Base-by-base conservation (phyloP, 2,113 vertebrate species). In the Coryphaenoides rupestris region DNA sequence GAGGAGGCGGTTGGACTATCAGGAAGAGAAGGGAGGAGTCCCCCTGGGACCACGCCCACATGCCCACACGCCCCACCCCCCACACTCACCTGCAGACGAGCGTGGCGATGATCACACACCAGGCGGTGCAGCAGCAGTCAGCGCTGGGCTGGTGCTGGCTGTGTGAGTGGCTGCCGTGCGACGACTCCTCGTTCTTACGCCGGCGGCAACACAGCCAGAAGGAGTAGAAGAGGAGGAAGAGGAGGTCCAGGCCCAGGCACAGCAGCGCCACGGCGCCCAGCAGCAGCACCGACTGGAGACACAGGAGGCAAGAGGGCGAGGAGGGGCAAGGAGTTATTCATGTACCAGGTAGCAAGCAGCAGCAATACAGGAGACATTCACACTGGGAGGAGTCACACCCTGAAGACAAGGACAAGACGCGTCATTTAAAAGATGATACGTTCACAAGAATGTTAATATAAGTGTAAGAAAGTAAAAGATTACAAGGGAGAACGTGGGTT, bases 21-120 rank as follows among this genome's bases (percentile, higher is more conserved):
- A n/a, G n/a, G n/a, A n/a, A n/a, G n/a, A n/a, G n/a, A n/a, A n/a
- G n/a, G n/a, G n/a, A n/a, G n/a, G n/a, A n/a, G n/a, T n/a, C n/a
- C n/a, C n/a, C n/a, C n/a, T n/a, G n/a, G n/a, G n/a, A n/a, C n/a
- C n/a, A n/a, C n/a, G n/a, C n/a, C n/a, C n/a, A n/a, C n/a, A n/a
- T n/a, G n/a, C n/a, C n/a, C n/a, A n/a, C n/a, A n/a, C n/a, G n/a
- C n/a, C n/a, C n/a, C n/a, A n/a, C n/a, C n/a, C n/a, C n/a, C n/a
- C n/a, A n/a, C n/a, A n/a, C 92, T 73, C 84, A 99, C 97, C 97
- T 99, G 95, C 97, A 99, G 33, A 99, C 94, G 0, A 99, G 89
- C 1, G 96, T 98, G 59, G 96, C 96, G 1, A 98, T 95, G 92
- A 99, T 96, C 84, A 98, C 96, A 0, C 97, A 99, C 97, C 97